Base-by-base conservation (phyloP, 53 echinoderm and acorn worm species). In the Holothuria leucospilota region DNA sequence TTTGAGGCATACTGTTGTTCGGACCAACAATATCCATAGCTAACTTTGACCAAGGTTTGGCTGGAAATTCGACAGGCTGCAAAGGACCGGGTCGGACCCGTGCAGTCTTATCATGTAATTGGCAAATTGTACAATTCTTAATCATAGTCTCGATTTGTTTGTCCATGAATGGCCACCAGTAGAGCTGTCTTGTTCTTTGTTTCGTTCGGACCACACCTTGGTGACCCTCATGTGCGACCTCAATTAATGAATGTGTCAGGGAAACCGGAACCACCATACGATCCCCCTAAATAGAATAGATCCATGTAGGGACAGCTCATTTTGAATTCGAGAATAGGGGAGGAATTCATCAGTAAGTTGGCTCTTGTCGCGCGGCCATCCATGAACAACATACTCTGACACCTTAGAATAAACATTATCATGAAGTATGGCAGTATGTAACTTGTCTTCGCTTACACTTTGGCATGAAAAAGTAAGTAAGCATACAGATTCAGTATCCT, bases 101-200 rank as follows among this genome's bases (percentile, higher is more conserved):
- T 15, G 68, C 77, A 42, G 64, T 72, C 27, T 92, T 92, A 70
- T 92, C 93, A 87, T 77, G 84, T 29, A 42, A 46, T 53, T 90
- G 93, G 59, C 93, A 90, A 13, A 70, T 21, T 8, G 60, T 23
- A 62, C 93, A 93, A 75, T 82, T 29, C 20, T 69, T 68, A 59
- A 87, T 41, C 56, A 69, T 26, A 2, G 84, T 26, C 18, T 62
- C 53, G 6, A 87, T 71, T 6, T 69, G 83, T 61, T 40, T 53
- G 42, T 94, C 94, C 82, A 94, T 87, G n/a, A 30, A 27, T 18
- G 90, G 94, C 94, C 94, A 94, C 89, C 92, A 89, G 59, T 92
- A 89, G 4, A 82, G 63, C 58, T 89, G 85, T 23, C 94, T 14
- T 29, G 87, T 40, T 7, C 73, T 29, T 40, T 89, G 94, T 65